Base-by-base conservation (phyloP, 2,888 invertebrate species). In the Thera obeliscata region DNA sequence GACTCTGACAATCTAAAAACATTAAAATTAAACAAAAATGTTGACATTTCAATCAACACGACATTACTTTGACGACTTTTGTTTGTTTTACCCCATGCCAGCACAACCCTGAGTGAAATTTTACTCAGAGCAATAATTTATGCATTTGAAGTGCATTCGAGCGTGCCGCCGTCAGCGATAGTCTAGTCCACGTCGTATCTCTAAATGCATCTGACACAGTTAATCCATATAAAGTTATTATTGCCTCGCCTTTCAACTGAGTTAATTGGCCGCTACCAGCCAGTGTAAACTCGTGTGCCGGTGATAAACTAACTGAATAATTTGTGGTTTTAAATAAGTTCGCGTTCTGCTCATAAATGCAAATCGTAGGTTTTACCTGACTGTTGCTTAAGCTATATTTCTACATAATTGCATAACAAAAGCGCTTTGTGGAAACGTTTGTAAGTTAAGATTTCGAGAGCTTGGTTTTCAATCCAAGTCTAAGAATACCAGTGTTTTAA, bases 191-290 rank as follows among this genome's bases (percentile, higher is more conserved):
- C 73, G 76, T 76, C 78, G 78, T 89, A 89, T 90, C 88, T 87
- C 76, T 85, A 83, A 88, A 86, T 85, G 87, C 84, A 88, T 89
- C 89, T 88, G 89, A 89, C 88, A 87, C 83, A 85, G 83, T 87
- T 89, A 87, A 88, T 89, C 89, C 87, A 86, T 89, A 89, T 90
- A 88, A 87, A 90, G 88, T 88, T 88, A 90, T 89, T 90, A 88
- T 85, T 85, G 82, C 85, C 79, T 85, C 85, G 86, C 85, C 85
- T 88, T 87, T 87, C 85, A 86, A 87, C 85, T 77, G 81, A 85
- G 84, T 89, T 90, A 89, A 91, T 90, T 90, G 87, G 85, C 83
- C 77, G 87, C 88, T 86, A 89, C 88, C 82, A 84, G 82, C 82
- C 80, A 81, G 87, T 86, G 88, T 88, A 87, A 89, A 86, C 84